Conservation (phyloP, 2,888 invertebrate species). For the Axea sp. region DNA sequence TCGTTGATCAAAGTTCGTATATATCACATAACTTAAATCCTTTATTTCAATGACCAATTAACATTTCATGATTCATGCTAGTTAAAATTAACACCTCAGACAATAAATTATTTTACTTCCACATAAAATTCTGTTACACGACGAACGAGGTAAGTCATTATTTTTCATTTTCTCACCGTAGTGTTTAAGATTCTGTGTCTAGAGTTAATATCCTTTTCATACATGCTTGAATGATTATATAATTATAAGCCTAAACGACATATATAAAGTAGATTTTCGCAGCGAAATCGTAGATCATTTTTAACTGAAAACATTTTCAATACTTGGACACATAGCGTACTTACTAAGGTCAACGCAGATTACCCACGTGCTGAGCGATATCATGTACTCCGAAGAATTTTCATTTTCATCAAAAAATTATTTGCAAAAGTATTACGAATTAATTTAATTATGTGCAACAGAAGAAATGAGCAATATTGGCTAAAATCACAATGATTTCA, state of each 20-base stretch:
- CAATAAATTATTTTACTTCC: conserved; percentile 4
- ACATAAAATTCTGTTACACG: too few species aligned
- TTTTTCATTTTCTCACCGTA: too few species aligned
- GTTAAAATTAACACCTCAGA: background rate
- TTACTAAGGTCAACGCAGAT: conserved; percentile 43
- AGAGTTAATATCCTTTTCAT: too few species aligned
- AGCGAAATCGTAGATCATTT: conserved; percentile 7
- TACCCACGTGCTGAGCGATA: conserved; percentile 29
- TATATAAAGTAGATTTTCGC: conserved; percentile 5
- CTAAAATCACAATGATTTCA: too few species aligned
- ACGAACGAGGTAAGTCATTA: too few species aligned
- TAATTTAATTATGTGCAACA: background rate
- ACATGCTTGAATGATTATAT: too few species aligned
- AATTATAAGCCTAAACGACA: too few species aligned
- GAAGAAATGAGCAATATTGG: too few species aligned
- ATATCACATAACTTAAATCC: conserved; percentile 17
- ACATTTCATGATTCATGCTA: background rate
- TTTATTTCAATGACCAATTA: conserved; percentile 33
- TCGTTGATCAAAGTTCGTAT: conserved; percentile 29
- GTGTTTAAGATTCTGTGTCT: too few species aligned
- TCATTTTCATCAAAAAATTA: conserved; percentile 42
- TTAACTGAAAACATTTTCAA: conserved; percentile 28
- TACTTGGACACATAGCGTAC: conserved; percentile 24
- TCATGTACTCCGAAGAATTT: conserved; percentile 28
- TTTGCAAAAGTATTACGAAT: conserved; percentile 1